Evolutionary conservation across 1,140 invertebrate species (phyloP), one percentile per base, ranked within the genome.

Genomic region (Euglossa dilemma): DNA sequence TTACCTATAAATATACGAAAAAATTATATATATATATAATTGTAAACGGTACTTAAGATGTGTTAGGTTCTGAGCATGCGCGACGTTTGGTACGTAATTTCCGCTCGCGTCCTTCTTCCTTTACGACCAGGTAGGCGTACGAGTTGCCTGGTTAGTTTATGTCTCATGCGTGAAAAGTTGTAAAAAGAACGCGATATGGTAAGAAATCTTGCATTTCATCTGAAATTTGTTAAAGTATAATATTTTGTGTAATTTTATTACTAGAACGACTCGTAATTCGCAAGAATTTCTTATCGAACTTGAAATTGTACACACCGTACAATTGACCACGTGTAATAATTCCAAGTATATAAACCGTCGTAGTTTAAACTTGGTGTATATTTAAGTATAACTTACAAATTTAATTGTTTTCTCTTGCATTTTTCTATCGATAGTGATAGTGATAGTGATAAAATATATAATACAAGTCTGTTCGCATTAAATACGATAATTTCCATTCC

Each of bases 61-160:
- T 25, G 11, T 1, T 25, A 2, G 8, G 8, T 0, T 66, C 43
- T 77, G 70, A 76, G 87, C 87, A 88, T 88, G 85, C 88, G 87
- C 66, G 11, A 83, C 6, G 63, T 57, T 57, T 78, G 12, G 4
- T 36, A 20, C 50, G 56, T 61, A 70, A 76, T 77, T 91, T 92
- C 91, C 90, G 88, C 63, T 88, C 54, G 70, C 85, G 76, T 87
- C 77, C 89, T 88, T 91, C 89, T 93, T 91, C 85, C 86, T 90
- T 90, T 89, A 63, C 56, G 82, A 70, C 71, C 81, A 89, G 88
- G 87, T 77, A 75, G 80, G 82, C 80, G 83, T 86, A 71, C 18
- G 16, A 76, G 67, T 79, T 85, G 85, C 84, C 84, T 90, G 87
- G 85, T 84, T 70, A 72, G 87, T 85, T 57, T 82, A 81, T 89